These are phyloP conservation scores for Distichodus sexfasciatus DNA, from an alignment of 2,797 vertebrate genomes.

Conservation along the genomic window DNA sequence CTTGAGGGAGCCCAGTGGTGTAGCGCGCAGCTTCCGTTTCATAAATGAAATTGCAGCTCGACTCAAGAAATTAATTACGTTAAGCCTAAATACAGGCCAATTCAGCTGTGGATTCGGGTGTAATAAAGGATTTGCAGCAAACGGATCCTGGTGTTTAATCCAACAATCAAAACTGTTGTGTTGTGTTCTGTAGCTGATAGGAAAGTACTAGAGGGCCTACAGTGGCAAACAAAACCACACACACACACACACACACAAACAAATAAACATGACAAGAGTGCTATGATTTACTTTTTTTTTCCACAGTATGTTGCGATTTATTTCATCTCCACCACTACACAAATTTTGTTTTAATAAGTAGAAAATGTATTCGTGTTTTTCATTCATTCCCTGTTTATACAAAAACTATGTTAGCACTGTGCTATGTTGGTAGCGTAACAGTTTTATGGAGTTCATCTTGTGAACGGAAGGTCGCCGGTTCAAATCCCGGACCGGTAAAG, in stretches of 20 bases:
- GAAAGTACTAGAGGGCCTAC: slow-evolving; percentile 2
- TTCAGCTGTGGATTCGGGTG: slow-evolving; percentile 57
- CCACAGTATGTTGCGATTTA: too few species aligned
- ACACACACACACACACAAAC: background rate
- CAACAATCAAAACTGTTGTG: slow-evolving; percentile 40
- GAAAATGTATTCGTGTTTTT: background rate
- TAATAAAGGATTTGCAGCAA: slow-evolving; percentile 56
- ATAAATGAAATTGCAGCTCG: slow-evolving; percentile 59
- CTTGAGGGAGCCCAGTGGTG: slow-evolving; percentile 14
- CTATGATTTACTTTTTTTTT: background rate
- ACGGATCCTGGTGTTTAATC: slow-evolving; percentile 49
- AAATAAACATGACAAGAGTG: background rate
- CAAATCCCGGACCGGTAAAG: too few species aligned
- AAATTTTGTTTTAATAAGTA: too few species aligned
- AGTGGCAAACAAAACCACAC: background rate
- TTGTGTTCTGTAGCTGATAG: slow-evolving; percentile 38
- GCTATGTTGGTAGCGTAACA: too few species aligned
- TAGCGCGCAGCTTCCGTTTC: slow-evolving; percentile 42
- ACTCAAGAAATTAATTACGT: slow-evolving; percentile 60
- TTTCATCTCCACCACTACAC: too few species aligned
- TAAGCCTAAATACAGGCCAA: slow-evolving; percentile 39
- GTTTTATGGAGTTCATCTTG: too few species aligned
- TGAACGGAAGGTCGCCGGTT: too few species aligned
- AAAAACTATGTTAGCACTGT: too few species aligned
- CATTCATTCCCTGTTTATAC: too few species aligned